Base-by-base conservation (phyloP, 2,888 invertebrate species). In the Octodonta nipae region DNA sequence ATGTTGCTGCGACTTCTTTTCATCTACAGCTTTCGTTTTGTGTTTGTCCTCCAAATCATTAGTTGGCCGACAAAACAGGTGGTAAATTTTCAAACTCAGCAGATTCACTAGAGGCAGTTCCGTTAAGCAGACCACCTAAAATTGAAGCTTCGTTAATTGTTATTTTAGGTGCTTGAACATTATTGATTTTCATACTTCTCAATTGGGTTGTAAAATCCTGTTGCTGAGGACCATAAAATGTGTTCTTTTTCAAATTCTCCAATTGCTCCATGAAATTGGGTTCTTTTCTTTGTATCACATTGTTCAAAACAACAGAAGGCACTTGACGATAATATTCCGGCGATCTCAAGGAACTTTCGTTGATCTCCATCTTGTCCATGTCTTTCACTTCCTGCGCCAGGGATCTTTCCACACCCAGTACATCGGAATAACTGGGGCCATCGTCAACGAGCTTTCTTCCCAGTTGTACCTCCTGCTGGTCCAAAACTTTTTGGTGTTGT, bases 331-430 rank as follows among this genome's bases (percentile, higher is more conserved):
- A 20, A 15, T 20, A 15, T 2, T 12, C 20, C 11, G 35, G 33
- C 15, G 22, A 30, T 2, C n/a, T 33, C 6, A 33, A 20, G 26
- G 33, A 33, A 8, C 32, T 32, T 20, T 42, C 43, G n/a, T 35
- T 35, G 5, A 43, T 26, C 33, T 41, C 42, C n/a, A 17, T 29
- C 12, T 36, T 28, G 13, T 24, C 15, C 8, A 43, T 36, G 28
- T 41, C 41, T 13, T 30, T 20, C 1, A 33, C 30, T 37, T 49
- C 43, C 20, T 36, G 38, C 11, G 40, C 41, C 28, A 47, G 25
- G n/a, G 41, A 36, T 25, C 36, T 27, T 36, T 46, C 47, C 28
- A 34, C 16, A 27, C 34, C 36, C 16, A 47, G 30, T 27, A 40
- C 34, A 32, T 48, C 44, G 6, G 28, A 27, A 13, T n/a, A n/a